Percentiles rank a stretch among this genome's conserved stretches.
These are phyloP conservation scores for Globodera rostochiensis DNA, from an alignment of 1,140 invertebrate species.

Conservation along the genomic window DNA sequence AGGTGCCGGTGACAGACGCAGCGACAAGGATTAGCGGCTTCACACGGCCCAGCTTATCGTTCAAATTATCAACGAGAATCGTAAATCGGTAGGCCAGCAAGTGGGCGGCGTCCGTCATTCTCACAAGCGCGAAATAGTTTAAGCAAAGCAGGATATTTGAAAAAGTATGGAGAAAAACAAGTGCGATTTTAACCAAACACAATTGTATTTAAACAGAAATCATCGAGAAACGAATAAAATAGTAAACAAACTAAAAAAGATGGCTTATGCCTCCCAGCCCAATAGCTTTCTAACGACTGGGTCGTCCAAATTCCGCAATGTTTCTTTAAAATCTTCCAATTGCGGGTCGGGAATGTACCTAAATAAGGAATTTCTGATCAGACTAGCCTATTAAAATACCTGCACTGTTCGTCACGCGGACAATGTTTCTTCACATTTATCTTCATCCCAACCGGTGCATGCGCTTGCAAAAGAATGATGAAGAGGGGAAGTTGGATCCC, in stretches of 20 bases:
- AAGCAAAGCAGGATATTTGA: too few relatives aligned
- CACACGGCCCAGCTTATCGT: neutral
- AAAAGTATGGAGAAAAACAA: too few relatives aligned
- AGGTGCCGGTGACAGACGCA: constrained; percentile 10
- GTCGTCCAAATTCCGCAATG: constrained; percentile 61
- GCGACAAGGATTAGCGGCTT: constrained; percentile 7
- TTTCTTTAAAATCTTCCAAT: constrained; percentile 59
- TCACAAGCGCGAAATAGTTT: too few relatives aligned
- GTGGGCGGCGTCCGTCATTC: neutral
- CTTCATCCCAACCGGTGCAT: constrained; percentile 58
- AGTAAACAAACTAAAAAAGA: neutral
- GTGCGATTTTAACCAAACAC: too few relatives aligned
- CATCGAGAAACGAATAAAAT: too few relatives aligned
- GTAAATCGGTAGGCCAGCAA: neutral
- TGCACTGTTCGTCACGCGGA: constrained; percentile 58
- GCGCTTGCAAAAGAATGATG: constrained; percentile 51
- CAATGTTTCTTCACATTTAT: constrained; percentile 61
- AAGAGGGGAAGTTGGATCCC: constrained; percentile 58
- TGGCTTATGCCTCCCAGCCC: constrained; percentile 55
- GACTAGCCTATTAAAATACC: constrained; percentile 19
- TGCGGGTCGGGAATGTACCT: constrained; percentile 60
- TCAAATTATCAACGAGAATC: neutral
- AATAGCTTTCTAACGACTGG: constrained; percentile 53
- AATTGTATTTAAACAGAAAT: too few relatives aligned
- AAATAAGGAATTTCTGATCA: constrained; percentile 8